Percentiles rank a stretch among this genome's conserved stretches.
phyloP scores from a whole-genome alignment of 2,113 vertebrate species.

The Bufo bufo region DNA sequence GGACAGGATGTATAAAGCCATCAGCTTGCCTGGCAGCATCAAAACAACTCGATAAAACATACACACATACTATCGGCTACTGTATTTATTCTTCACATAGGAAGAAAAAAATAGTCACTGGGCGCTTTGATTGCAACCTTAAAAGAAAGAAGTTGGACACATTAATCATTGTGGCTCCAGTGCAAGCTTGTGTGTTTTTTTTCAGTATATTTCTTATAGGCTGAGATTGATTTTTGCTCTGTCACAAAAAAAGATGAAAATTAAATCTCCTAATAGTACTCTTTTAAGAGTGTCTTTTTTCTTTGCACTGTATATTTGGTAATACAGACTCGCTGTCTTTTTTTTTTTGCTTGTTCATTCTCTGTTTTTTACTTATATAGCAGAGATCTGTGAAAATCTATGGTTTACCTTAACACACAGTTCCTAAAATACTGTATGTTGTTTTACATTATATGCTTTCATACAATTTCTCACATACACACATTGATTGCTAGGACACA shows the following conservation, averaged over 20 bases:
- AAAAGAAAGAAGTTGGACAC: constrained; percentile 24
- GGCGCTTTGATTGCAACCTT: constrained; percentile 43
- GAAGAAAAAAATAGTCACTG: constrained; percentile 3
- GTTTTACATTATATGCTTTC: background rate
- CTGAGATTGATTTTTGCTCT: constrained; percentile 31
- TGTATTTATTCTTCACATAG: constrained; percentile 34
- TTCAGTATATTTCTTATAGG: constrained; percentile 15
- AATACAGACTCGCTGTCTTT: background rate
- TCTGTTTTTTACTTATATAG: background rate
- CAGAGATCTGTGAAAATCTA: background rate
- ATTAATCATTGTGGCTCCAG: constrained; percentile 30
- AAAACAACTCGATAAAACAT: constrained; percentile 63
- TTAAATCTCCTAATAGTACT: constrained; percentile 11
- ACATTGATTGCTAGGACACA: too few relatives aligned
- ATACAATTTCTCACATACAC: too few relatives aligned
- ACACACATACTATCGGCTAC: constrained; percentile 43
- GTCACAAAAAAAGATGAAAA: constrained; percentile 32
- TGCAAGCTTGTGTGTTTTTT: constrained; percentile 3
- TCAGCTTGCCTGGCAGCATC: constrained; percentile 81
- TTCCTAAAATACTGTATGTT: background rate
- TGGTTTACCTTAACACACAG: background rate
- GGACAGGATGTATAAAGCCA: constrained; percentile 91
- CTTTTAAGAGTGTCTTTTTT: background rate
- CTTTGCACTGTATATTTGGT: constrained; percentile 3
- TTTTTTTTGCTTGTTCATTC: background rate